Percentiles rank a stretch among this genome's conserved stretches.
phyloP scores from a whole-genome alignment of 2,797 vertebrate species.

The Hylomyscus alleni region DNA sequence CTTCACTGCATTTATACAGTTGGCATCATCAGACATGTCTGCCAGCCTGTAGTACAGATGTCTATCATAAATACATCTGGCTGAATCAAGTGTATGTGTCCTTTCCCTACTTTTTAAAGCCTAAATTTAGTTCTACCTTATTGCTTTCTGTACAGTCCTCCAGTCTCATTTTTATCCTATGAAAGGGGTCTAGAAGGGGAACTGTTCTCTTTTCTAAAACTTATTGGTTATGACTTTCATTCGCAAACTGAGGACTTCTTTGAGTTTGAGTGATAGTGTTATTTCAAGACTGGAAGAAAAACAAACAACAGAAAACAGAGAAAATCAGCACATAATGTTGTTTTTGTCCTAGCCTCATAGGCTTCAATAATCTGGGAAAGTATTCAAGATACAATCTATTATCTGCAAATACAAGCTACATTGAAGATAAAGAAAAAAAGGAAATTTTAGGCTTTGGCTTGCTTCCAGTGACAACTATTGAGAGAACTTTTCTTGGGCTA shows the following conservation, averaged over 20 bases:
- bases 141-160: background rate
- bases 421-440: conserved; percentile 49
- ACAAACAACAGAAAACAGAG: background rate
- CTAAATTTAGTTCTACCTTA: background rate
- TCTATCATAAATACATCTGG: background rate
- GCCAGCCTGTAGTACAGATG: background rate
- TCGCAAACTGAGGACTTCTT: background rate
- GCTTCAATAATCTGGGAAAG: conserved; percentile 15
- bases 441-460: conserved; percentile 13
- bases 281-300: background rate
- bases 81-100: background rate
- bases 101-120: background rate
- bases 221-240: background rate
- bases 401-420: conserved; percentile 2
- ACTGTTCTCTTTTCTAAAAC: background rate
- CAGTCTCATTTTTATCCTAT: conserved; percentile 24
- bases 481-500: background rate
- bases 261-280: background rate
- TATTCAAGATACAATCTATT: conserved; percentile 40
- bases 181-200: background rate
- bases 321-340: background rate
- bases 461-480: background rate
- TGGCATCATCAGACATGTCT: conserved; percentile 38
- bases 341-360: background rate
- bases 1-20: background rate